These are phyloP conservation scores for Mallateleia sp. DNA, from an alignment of 2,888 invertebrate genomes.

Conservation along the genomic window DNA sequence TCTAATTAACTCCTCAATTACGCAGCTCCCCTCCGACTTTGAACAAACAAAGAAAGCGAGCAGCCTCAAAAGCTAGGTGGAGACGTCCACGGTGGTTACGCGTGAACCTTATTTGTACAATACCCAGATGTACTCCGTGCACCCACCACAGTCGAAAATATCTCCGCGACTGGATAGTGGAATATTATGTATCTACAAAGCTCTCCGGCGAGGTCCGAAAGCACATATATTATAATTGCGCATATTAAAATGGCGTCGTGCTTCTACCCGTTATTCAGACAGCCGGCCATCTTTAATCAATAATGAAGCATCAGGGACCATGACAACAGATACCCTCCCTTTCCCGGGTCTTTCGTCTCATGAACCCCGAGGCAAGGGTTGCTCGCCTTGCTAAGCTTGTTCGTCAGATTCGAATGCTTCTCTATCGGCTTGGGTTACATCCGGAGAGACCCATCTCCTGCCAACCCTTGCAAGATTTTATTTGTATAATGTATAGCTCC, in stretches of 20 bases:
- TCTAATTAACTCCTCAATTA: slow-evolving; percentile 89
- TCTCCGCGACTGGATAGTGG: slow-evolving; percentile 43
- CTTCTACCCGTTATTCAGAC: slow-evolving; percentile 77
- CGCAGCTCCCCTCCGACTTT: slow-evolving; percentile 84
- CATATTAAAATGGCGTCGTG: slow-evolving; percentile 89
- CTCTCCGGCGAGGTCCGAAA: slow-evolving; percentile 81
- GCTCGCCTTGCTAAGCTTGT: slow-evolving; percentile 84
- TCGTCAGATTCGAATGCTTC: slow-evolving; percentile 81
- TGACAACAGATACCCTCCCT: slow-evolving; percentile 89
- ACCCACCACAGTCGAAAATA: slow-evolving; percentile 14
- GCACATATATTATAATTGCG: slow-evolving; percentile 89
- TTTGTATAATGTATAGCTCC: slow-evolving; percentile 66
- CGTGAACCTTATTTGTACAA: slow-evolving; percentile 53
- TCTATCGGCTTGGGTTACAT: slow-evolving; percentile 83
- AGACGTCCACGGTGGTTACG: slow-evolving; percentile 50
- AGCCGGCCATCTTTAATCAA: slow-evolving; percentile 90
- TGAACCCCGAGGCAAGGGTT: slow-evolving; percentile 87
- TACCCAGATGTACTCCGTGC: slow-evolving; percentile 23
- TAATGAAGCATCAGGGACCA: slow-evolving; percentile 90
- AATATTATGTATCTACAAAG: slow-evolving; percentile 48
- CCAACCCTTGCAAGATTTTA: slow-evolving; percentile 70
- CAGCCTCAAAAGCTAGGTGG: slow-evolving; percentile 61
- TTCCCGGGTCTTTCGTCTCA: slow-evolving; percentile 85
- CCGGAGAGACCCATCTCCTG: slow-evolving; percentile 79
- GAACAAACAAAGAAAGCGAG: slow-evolving; percentile 87